Percentiles rank a stretch among this genome's conserved stretches.
phyloP scores from a whole-genome alignment of 2,797 vertebrate genomes.

The Megaceryle alcyon region DNA sequence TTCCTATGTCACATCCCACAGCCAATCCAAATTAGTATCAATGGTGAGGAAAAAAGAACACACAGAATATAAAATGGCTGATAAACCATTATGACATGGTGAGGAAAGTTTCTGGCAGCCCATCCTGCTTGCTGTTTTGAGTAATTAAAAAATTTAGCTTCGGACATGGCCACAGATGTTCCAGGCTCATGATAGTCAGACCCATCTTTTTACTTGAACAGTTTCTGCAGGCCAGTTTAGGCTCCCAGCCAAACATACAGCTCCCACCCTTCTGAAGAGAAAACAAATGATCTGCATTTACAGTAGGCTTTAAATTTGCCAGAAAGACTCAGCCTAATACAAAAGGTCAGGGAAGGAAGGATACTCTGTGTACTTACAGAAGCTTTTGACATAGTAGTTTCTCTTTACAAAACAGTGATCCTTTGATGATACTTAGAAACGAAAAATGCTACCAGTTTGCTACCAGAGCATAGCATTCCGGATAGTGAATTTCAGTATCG shows the following conservation, averaged over 20 bases:
- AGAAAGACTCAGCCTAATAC: background rate
- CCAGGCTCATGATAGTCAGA: conserved; percentile 2
- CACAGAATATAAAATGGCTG: conserved; percentile 39
- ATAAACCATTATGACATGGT: conserved; percentile 42
- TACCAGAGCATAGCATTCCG: background rate
- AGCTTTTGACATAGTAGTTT: background rate
- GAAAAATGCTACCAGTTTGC: background rate
- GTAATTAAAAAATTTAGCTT: conserved; percentile 54
- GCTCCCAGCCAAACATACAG: background rate
- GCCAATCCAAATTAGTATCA: background rate
- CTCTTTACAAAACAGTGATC: background rate
- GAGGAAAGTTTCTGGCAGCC: conserved; percentile 18
- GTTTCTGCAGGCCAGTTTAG: conserved; percentile 1
- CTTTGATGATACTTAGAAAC: background rate
- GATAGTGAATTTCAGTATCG: background rate
- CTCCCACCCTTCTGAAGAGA: background rate
- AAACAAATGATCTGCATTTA: conserved; percentile 48
- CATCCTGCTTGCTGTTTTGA: background rate
- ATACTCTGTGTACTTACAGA: background rate
- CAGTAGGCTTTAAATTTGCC: conserved; percentile 36
- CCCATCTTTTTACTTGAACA: background rate
- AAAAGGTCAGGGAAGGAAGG: conserved; percentile 25
- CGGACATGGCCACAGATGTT: conserved; percentile 42
- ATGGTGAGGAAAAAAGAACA: background rate
- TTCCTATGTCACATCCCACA: background rate